phyloP scores from a whole-genome alignment of 2,888 invertebrate genomes.

The Himalopsyche anomala region DNA sequence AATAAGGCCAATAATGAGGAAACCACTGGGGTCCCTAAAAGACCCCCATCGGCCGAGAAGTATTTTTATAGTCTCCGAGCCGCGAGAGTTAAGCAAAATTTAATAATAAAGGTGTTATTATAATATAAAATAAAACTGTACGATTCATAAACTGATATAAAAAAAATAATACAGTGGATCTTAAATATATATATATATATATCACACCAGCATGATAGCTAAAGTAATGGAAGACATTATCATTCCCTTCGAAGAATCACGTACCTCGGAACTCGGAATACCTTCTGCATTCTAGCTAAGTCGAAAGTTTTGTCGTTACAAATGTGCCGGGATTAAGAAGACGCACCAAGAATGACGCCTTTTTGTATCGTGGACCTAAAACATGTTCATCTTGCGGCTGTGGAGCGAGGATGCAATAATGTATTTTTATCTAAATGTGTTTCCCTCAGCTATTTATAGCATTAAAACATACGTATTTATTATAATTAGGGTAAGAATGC shows the following conservation, averaged over 20 bases:
- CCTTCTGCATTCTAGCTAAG: constrained; percentile 47
- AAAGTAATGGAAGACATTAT: neutral
- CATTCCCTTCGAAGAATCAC: neutral
- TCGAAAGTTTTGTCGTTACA: constrained; percentile 51
- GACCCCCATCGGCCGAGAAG: too few species aligned
- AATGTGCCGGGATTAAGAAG: constrained; percentile 46
- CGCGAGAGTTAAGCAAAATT: too few species aligned
- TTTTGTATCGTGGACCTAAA: neutral
- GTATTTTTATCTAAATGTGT: constrained; percentile 30
- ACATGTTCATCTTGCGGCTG: neutral
- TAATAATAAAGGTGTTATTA: too few species aligned
- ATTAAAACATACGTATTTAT: constrained; percentile 7
- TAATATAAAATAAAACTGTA: too few species aligned
- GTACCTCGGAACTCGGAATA: constrained; percentile 39
- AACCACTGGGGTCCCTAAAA: too few species aligned
- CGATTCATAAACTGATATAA: too few species aligned
- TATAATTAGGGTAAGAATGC: constrained; percentile 25
- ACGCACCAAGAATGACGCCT: neutral
- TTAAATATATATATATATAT: too few species aligned
- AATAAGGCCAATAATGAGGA: too few species aligned
- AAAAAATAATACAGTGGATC: too few species aligned
- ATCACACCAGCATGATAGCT: too few species aligned
- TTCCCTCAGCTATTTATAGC: neutral
- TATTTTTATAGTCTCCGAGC: too few species aligned
- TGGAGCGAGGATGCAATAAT: neutral